Percentiles rank a stretch among this genome's conserved stretches.
phyloP scores from a whole-genome alignment of 2,888 invertebrate genomes.

The Oeneis ivallda region DNA sequence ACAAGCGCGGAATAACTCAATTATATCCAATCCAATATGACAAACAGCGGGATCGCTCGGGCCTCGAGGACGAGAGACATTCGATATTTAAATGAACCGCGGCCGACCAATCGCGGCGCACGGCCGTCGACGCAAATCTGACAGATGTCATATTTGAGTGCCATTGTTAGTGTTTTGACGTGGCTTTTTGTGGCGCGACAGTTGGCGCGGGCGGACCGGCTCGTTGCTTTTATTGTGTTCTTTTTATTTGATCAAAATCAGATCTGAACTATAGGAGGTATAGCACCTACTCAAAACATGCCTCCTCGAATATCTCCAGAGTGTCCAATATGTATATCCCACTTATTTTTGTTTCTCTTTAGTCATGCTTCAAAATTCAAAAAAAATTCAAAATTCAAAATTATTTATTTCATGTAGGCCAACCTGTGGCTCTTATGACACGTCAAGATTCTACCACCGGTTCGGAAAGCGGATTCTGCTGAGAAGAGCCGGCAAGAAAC shows the following conservation, averaged over 20 bases:
- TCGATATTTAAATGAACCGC: constrained; percentile 4
- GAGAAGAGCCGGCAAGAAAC: too few relatives aligned
- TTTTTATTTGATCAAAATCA: background rate
- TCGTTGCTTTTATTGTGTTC: constrained; percentile 46
- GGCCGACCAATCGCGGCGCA: constrained; percentile 51
- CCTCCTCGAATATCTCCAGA: too few relatives aligned
- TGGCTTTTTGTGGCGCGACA: constrained; percentile 68
- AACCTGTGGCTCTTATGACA: too few relatives aligned
- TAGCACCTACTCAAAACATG: too few relatives aligned
- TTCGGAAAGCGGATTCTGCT: too few relatives aligned
- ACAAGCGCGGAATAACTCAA: constrained; percentile 56
- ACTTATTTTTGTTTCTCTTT: too few relatives aligned
- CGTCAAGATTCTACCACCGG: too few relatives aligned
- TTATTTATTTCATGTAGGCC: too few relatives aligned
- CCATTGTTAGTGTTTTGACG: constrained; percentile 59
- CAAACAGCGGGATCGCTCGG: constrained; percentile 50
- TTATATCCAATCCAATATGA: constrained; percentile 59
- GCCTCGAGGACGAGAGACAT: background rate
- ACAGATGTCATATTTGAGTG: constrained; percentile 74
- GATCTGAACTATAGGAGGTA: too few relatives aligned
- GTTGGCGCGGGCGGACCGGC: constrained; percentile 63
- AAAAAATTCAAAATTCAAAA: too few relatives aligned
- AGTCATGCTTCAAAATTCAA: too few relatives aligned
- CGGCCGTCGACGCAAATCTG: constrained; percentile 59
- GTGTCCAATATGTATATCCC: too few relatives aligned